Base-by-base conservation (phyloP, 2,797 vertebrate genomes). In the Sebastes glaucus region DNA sequence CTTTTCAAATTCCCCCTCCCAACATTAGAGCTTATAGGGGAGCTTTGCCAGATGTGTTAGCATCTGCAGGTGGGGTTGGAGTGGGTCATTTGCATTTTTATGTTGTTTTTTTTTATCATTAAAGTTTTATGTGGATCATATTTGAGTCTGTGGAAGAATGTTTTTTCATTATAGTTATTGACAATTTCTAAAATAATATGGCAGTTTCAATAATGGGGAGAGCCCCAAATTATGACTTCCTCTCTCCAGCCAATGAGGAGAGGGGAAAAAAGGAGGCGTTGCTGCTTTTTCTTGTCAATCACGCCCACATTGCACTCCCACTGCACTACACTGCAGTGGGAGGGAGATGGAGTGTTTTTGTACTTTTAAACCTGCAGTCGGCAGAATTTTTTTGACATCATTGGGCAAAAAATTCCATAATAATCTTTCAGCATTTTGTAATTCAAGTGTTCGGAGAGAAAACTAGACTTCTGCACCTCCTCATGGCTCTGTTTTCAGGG, bases 241-340 rank as follows among this genome's bases (percentile, higher is more conserved):
- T 89, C 74, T 71, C 83, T 69, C 22, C 20, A 78, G 49, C 92
- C 90, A 92, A 94, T 94, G 10, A 75, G 85, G 38, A 75, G 80
- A 78, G 81, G 18, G 33, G 57, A 49, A 63, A 23, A 49, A 61
- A 79, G 72, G 61, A 9, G 89, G 87, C 76, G 87, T 83, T 14
- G 2, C 42, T 30, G 5, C 25, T n/a, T 13, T 14, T 25, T 25
- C 32, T 23, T 75, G 81, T 84, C 83, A 83, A 81, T 82, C 89
- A 88, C 78, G 88, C 85, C 87, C 85, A 89, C 86, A 63, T 71
- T 42, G 56, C 81, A 28, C 28, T 28, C 62, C 59, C 86, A 62
- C 70, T 42, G 55, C 81, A 35, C 11, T 35, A 65, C 59, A 66
- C 80, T 69, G 89, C 83, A 82, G 70, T 38, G 74, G 75, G 62